Conservation (phyloP, 2,888 invertebrate genomes). For the Ectemnius continuus region DNA sequence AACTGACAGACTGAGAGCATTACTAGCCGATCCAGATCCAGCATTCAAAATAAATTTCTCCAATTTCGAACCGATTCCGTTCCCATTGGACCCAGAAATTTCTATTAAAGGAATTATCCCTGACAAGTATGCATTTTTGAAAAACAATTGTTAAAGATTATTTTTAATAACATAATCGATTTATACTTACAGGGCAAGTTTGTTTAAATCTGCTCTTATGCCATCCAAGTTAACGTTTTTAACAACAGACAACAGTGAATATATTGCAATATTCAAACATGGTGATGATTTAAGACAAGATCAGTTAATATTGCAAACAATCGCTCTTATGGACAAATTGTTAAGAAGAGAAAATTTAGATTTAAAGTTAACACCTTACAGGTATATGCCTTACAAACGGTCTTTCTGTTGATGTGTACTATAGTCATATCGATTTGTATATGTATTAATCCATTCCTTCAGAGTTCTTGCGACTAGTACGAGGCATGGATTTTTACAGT, state of each 20-base stretch:
- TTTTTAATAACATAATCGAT: conserved; percentile 15
- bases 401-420: neutral
- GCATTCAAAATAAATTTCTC: conserved; percentile 91
- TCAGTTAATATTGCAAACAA: conserved; percentile 98
- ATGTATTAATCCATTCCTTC: conserved; percentile 14
- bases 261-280: conserved; percentile 97
- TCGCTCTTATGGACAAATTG: conserved; percentile 98
- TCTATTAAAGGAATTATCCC: conserved; percentile 92
- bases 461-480: conserved; percentile 96
- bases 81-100: conserved; percentile 96
- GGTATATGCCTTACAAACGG: conserved; percentile 59
- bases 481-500: conserved; percentile 97
- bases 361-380: conserved; percentile 96
- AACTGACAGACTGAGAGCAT: conserved; percentile 91
- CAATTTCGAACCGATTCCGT: conserved; percentile 94
- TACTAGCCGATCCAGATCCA: conserved; percentile 88
- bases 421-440: neutral
- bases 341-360: conserved; percentile 96
- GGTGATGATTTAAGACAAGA: conserved; percentile 99
- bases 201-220: conserved; percentile 98
- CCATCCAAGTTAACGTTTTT: conserved; percentile 94
- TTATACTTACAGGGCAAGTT: conserved; percentile 81
- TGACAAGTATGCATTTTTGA: conserved; percentile 81
- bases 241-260: conserved; percentile 89
- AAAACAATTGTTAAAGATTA: conserved; percentile 2